Percentiles rank a stretch among this genome's conserved stretches.
Evolutionary conservation across 2,113 vertebrate species (phyloP).

Genomic region (Colius striatus): DNA sequence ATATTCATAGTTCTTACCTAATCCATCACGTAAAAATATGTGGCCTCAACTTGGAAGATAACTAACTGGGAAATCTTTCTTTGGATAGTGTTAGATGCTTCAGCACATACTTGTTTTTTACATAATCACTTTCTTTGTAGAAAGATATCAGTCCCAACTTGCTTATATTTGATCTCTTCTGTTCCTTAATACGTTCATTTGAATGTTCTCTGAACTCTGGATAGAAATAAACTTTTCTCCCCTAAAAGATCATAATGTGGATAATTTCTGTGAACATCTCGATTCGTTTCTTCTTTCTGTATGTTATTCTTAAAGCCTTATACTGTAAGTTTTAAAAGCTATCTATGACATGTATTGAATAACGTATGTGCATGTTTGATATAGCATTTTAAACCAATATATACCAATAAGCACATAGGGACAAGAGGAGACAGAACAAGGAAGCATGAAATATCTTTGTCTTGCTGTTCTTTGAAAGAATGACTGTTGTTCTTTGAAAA

Average conservation of each 20-base stretch:
- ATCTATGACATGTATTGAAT: neutral
- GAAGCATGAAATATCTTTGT: neutral
- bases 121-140: neutral
- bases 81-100: neutral
- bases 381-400: neutral
- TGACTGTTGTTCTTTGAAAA: neutral
- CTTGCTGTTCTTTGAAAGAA: too few relatives aligned
- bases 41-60: neutral
- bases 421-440: neutral
- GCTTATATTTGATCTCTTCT: neutral
- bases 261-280: neutral
- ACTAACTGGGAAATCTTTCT: neutral
- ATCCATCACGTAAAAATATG: neutral
- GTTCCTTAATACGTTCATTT: neutral
- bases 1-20: neutral
- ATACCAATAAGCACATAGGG: neutral
- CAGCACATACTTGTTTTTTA: neutral
- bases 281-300: neutral
- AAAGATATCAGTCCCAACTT: neutral
- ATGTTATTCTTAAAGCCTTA: neutral
- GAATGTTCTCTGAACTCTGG: neutral
- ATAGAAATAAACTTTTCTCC: neutral
- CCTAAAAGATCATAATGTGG: neutral
- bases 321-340: neutral
- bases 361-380: neutral